A percentile compares a stretch with the other conserved stretches of the same genome.
These are phyloP conservation scores for Felis catus DNA, from an alignment of 2,113 vertebrate species.

Conservation along the genomic window F.catus_Fca126_mat1.0 CM031417.1:144159501-144160000, in stretches of 20 bases:
- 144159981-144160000: constrained; percentile 93
- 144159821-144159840: background rate
- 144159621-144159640: accelerated
- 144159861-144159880: constrained; percentile 96
- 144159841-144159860: constrained; percentile 93
- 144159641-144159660: background rate
- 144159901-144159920: constrained; percentile 92
- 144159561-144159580: background rate
- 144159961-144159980: constrained; percentile 94
- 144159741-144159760: background rate
- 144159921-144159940: constrained; percentile 91
- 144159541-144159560: background rate
- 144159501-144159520: accelerated
- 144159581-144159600: background rate
- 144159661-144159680: background rate
- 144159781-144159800: background rate
- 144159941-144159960: constrained; percentile 91
- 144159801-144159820: background rate
- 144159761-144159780: accelerated
- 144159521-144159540: background rate
- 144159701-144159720: background rate
- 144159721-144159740: accelerated
- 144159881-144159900: constrained; percentile 94
- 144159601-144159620: background rate
- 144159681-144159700: background rate